Percentiles rank a stretch among this genome's conserved stretches.
These are phyloP conservation scores for Litoditis marina DNA, from an alignment of 2,888 invertebrate genomes.

Conservation along the genomic window DNA sequence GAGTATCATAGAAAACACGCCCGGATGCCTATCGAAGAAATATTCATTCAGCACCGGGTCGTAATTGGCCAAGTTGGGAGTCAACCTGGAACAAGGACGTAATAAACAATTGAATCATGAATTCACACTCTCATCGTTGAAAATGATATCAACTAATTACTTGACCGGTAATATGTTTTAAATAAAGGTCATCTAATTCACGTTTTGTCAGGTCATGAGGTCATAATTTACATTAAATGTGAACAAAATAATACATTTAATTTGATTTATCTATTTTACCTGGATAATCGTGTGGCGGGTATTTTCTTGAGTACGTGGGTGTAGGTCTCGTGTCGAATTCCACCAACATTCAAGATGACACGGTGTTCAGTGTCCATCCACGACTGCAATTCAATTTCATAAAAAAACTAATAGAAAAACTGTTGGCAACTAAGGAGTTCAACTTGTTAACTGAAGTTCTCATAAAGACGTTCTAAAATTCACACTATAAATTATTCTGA, in stretches of 20 bases:
- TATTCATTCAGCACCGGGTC: constrained; percentile 98
- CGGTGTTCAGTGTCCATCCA: constrained; percentile 80
- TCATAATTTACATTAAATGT: too few relatives aligned
- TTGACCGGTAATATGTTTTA: too few relatives aligned
- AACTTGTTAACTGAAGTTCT: too few relatives aligned
- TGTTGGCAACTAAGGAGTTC: constrained; percentile 1
- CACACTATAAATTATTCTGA: not conserved
- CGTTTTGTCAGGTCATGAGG: too few relatives aligned
- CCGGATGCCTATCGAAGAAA: constrained; percentile 92
- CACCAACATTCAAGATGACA: constrained; percentile 86
- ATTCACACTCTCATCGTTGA: too few relatives aligned
- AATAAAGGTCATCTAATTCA: too few relatives aligned
- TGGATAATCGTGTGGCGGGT: constrained; percentile 75
- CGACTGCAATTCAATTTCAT: constrained; percentile 49
- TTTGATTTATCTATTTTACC: too few relatives aligned
- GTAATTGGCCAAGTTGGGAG: constrained; percentile 94
- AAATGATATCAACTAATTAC: too few relatives aligned
- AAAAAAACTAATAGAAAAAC: not conserved
- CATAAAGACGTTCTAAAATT: not conserved
- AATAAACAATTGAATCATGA: too few relatives aligned
- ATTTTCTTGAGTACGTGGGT: constrained; percentile 77
- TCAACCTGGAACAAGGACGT: constrained; percentile 68
- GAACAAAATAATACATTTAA: too few relatives aligned
- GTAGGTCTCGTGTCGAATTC: constrained; percentile 74
- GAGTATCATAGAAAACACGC: constrained; percentile 83